These are phyloP conservation scores for Ardeotis arabs DNA, from an alignment of 2,113 vertebrate species.

Conservation along the genomic window DNA sequence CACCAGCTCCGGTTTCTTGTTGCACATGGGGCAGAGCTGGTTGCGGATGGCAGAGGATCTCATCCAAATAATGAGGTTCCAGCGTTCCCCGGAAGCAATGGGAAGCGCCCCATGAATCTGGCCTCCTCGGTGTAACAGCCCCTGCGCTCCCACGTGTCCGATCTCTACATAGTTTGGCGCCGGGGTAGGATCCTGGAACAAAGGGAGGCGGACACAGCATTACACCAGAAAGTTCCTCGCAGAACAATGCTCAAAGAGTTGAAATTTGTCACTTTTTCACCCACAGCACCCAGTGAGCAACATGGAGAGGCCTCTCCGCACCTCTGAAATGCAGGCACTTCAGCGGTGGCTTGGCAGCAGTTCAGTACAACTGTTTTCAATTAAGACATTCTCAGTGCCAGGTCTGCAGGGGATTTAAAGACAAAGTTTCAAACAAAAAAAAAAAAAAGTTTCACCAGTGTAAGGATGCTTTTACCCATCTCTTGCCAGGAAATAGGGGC, in stretches of 20 bases:
- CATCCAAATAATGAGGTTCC: conserved; percentile 96
- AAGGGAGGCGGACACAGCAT: rapidly evolving
- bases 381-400: neutral
- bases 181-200: conserved; percentile 78
- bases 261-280: neutral
- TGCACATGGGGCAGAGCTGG: conserved; percentile 92
- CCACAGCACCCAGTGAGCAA: neutral
- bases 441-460: neutral
- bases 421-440: neutral
- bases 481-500: neutral
- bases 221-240: neutral
- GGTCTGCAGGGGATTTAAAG: neutral
- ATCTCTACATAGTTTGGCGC: conserved; percentile 83
- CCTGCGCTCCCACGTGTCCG: conserved; percentile 78
- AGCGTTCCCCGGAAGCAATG: conserved; percentile 86
- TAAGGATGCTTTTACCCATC: neutral
- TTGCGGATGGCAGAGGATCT: conserved; percentile 86
- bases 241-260: rapidly evolving
- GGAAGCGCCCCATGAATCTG: conserved; percentile 92
- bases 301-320: rapidly evolving
- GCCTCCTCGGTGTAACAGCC: conserved; percentile 90
- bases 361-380: neutral
- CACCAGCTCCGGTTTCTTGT: conserved; percentile 78
- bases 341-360: neutral
- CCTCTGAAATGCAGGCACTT: neutral